Base-by-base conservation (phyloP, 1,140 invertebrate genomes). In the Armadillidium nasatum region DNA sequence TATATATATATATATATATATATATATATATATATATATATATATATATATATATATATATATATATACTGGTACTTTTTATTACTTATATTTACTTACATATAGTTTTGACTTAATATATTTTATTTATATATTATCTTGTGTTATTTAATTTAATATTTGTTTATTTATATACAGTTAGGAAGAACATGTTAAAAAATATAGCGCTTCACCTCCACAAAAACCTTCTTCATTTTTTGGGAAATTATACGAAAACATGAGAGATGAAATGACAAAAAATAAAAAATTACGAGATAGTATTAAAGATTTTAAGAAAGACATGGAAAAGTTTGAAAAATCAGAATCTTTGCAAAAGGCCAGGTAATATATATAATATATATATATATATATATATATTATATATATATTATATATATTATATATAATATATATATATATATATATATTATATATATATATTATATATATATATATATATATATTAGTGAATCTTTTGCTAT, bases 211-310 rank as follows among this genome's bases (percentile, higher is more conserved):
- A 10, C 77, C 78, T 44, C 79, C 78, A 10, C 79, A 80, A 54
- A 66, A 74, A 19, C 79, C 78, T 7, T 75, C 76, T 15, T 77
- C 78, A 9, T 98, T 99, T 84, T 89, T 99, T 80, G 90, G 92
- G 45, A 91, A 94, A 82, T 89, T 99, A 70, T 88, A 97, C 73
- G 93, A 97, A 69, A 98, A 99, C 85, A 90, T 99, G 71, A 92
- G 91, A 84, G 91, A 96, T 81, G 97, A 99, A 84, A 91, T 98
- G 84, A 89, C 10, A 96, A 96, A 85, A 98, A 97, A n/a, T 86
- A 98, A 99, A 86, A 96, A 99, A 85, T 96, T 99, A 93, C 98
- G 98, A 87, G 95, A 98, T 81, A 97, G 90, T 81, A 89, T 99
- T 77, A 95, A 95, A 84, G 97, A 98, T 84, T 98, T 99, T 83